Conservation (phyloP, 2,113 vertebrate genomes). For the Lepisosteus osseus region DNA sequence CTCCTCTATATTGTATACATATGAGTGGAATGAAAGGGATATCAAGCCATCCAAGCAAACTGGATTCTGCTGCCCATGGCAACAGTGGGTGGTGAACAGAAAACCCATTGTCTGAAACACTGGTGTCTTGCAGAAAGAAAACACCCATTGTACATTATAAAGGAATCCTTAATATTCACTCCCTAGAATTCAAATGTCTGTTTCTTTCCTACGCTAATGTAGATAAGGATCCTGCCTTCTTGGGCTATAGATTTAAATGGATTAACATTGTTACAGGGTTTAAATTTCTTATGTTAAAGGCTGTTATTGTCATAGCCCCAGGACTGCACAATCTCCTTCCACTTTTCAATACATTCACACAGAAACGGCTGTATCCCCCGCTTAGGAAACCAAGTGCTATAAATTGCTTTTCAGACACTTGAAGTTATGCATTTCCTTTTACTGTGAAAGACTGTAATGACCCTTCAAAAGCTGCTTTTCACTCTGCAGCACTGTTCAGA, state of each 20-base stretch:
- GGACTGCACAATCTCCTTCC: too few species aligned
- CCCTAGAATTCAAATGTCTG: conserved; percentile 63
- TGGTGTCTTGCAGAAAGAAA: conserved; percentile 61
- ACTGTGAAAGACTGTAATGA: too few species aligned
- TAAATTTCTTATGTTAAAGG: too few species aligned
- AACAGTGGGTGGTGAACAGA: conserved; percentile 61
- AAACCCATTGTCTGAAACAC: conserved; percentile 60
- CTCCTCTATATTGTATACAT: conserved; percentile 20
- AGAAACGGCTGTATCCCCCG: too few species aligned
- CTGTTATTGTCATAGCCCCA: too few species aligned
- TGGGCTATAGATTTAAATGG: background rate
- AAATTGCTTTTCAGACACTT: too few species aligned
- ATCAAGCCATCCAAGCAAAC: conserved; percentile 50
- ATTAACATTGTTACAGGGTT: too few species aligned
- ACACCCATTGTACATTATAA: conserved; percentile 61
- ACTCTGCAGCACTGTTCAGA: too few species aligned
- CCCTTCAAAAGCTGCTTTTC: too few species aligned
- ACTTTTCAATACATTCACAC: too few species aligned
- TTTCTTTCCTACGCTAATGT: background rate
- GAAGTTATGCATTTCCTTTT: too few species aligned
- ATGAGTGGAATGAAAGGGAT: conserved; percentile 44
- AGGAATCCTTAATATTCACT: conserved; percentile 62
- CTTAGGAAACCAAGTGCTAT: too few species aligned
- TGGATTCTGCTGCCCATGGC: conserved; percentile 44
- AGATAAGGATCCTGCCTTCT: background rate